Conservation (phyloP, 2,797 vertebrate species). For the Epinephelus awoara region DNA sequence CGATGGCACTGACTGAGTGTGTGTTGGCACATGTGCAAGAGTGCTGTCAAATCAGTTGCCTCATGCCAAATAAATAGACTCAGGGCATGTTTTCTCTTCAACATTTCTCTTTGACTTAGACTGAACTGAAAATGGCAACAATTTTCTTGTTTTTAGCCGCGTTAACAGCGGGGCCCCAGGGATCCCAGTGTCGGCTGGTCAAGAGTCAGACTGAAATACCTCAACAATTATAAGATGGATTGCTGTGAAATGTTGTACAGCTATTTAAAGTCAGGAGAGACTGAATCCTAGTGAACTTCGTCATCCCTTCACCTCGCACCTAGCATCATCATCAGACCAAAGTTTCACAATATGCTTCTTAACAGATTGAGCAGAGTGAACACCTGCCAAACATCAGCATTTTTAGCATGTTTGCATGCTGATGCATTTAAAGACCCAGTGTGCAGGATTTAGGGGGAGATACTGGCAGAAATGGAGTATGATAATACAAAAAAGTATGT, state of each 20-base stretch:
- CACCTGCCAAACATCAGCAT: not conserved
- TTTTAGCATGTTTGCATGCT: not conserved
- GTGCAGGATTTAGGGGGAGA: too few relatives aligned
- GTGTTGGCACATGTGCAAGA: constrained; percentile 4
- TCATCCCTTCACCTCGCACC: not conserved
- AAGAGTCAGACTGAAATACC: not conserved
- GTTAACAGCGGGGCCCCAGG: not conserved
- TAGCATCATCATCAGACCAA: too few relatives aligned
- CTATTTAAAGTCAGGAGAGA: not conserved
- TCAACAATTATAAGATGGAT: not conserved
- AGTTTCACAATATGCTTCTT: too few relatives aligned
- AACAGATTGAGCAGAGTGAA: not conserved
- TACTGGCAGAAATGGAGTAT: too few relatives aligned
- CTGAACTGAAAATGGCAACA: constrained; percentile 5
- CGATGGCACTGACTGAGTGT: constrained; percentile 9
- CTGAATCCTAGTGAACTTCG: too few relatives aligned
- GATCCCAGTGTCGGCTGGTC: not conserved
- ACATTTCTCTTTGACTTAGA: not conserved
- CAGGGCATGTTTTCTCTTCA: not conserved
- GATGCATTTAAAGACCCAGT: not conserved
- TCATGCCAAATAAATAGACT: constrained; percentile 16
- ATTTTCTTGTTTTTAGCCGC: not conserved
- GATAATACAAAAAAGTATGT: too few relatives aligned
- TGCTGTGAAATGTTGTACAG: not conserved
- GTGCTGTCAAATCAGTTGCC: constrained; percentile 12